phyloP scores from a whole-genome alignment of 2,888 invertebrate genomes.

The Criorhina ranunculi region DNA sequence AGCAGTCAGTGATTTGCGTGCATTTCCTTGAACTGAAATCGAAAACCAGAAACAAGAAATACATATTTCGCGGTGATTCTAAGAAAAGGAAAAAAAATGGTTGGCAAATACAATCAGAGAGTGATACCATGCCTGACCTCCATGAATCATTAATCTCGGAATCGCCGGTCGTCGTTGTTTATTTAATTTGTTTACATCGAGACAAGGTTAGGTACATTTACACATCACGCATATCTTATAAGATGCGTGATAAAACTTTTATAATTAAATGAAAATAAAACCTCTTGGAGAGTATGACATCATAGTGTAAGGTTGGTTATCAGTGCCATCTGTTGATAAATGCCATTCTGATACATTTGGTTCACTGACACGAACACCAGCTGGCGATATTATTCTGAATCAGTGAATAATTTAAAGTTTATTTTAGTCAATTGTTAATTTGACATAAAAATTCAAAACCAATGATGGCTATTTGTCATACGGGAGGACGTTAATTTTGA shows the following conservation, averaged over 20 bases:
- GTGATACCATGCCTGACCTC: slow-evolving; percentile 64
- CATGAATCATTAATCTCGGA: slow-evolving; percentile 68
- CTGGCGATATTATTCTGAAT: too few relatives aligned
- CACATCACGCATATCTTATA: slow-evolving; percentile 9
- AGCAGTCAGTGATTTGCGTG: slow-evolving; percentile 49
- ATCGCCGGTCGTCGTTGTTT: slow-evolving; percentile 48
- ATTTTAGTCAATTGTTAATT: too few relatives aligned
- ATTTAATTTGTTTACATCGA: slow-evolving; percentile 65
- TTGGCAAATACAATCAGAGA: slow-evolving; percentile 52
- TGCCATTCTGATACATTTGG: background rate
- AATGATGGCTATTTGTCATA: too few relatives aligned
- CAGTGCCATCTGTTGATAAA: slow-evolving; percentile 7
- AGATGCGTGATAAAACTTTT: slow-evolving; percentile 18
- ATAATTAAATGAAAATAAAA: background rate
- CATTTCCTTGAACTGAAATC: slow-evolving; percentile 69
- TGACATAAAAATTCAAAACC: too few relatives aligned
- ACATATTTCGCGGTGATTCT: slow-evolving; percentile 46
- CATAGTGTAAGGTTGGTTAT: background rate
- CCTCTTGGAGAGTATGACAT: background rate
- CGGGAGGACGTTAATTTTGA: too few relatives aligned
- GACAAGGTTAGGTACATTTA: slow-evolving; percentile 14
- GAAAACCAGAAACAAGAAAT: slow-evolving; percentile 35
- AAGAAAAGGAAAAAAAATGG: slow-evolving; percentile 41
- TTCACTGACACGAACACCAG: background rate
- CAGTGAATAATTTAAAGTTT: too few relatives aligned